These are phyloP conservation scores for Neuroscelio doddi DNA, from an alignment of 2,888 invertebrate genomes.

Conservation along the genomic window DNA sequence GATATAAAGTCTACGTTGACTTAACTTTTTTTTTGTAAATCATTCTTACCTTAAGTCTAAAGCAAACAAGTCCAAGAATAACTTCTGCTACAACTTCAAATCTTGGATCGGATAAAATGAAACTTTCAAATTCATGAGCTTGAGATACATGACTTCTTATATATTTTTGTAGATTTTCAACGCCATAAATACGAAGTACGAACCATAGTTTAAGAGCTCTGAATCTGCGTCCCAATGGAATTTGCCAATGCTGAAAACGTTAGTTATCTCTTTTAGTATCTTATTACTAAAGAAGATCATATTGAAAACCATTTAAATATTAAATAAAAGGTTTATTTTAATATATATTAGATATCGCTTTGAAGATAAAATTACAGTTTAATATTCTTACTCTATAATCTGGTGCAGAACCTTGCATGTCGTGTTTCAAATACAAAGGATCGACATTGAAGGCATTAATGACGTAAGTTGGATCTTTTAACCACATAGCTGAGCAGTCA, in stretches of 20 bases:
- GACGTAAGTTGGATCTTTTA: slow-evolving; percentile 90
- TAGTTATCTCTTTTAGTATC: not conserved
- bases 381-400: slow-evolving; percentile 83
- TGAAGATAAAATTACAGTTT: slow-evolving; percentile 3
- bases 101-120: slow-evolving; percentile 83
- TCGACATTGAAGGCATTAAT: slow-evolving; percentile 98
- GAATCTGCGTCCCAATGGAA: slow-evolving; percentile 94
- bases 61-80: slow-evolving; percentile 96
- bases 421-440: slow-evolving; percentile 96
- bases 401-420: slow-evolving; percentile 89
- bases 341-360: no score
- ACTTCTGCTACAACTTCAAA: slow-evolving; percentile 94
- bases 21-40: no score
- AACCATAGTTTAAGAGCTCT: slow-evolving; percentile 96
- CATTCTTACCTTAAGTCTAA: slow-evolving; percentile 83
- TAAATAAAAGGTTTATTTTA: no score
- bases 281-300: no score
- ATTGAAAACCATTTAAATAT: no score
- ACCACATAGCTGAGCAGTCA: slow-evolving; percentile 99
- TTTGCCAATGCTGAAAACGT: slow-evolving; percentile 88
- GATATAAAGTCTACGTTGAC: no score
- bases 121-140: slow-evolving; percentile 89
- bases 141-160: slow-evolving; percentile 89
- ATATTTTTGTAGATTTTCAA: slow-evolving; percentile 88
- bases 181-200: slow-evolving; percentile 90